Conservation (phyloP, 2,797 vertebrate genomes). For the Tokudaia tokunoshimensis region DNA sequence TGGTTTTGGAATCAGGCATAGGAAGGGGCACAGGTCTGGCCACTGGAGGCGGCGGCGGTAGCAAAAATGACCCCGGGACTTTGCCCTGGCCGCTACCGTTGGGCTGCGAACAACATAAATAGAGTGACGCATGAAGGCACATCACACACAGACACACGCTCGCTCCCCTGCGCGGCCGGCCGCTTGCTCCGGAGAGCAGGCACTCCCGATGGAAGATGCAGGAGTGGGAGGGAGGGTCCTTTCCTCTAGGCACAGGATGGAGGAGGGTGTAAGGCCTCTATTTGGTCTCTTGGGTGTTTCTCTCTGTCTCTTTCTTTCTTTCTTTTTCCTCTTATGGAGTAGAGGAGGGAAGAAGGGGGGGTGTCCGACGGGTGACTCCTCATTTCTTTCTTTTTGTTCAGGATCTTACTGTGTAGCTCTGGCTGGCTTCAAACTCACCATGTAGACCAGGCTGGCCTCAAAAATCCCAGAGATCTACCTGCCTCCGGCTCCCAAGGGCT, state of each 20-base stretch:
- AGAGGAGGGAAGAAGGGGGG: constrained; percentile 62
- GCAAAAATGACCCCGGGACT: constrained; percentile 98
- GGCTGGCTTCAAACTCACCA: constrained; percentile 31
- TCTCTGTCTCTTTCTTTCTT: constrained; percentile 65
- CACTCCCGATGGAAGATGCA: constrained; percentile 78
- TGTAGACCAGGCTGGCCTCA: constrained; percentile 16
- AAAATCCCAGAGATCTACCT: background rate
- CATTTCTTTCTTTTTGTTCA: constrained; percentile 31
- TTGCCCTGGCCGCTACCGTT: constrained; percentile 98
- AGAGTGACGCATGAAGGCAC: constrained; percentile 91
- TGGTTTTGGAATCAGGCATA: constrained; percentile 97
- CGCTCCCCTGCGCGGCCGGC: constrained; percentile 79
- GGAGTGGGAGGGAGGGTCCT: constrained; percentile 59
- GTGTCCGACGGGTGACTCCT: constrained; percentile 66
- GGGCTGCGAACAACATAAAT: constrained; percentile 97
- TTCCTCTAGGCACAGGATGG: constrained; percentile 54
- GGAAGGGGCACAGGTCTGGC: constrained; percentile 98
- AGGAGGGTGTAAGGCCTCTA: constrained; percentile 66
- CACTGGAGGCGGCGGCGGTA: constrained; percentile 97
- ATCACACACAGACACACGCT: constrained; percentile 86
- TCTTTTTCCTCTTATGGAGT: constrained; percentile 67
- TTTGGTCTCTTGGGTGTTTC: constrained; percentile 76
- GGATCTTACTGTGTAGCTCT: constrained; percentile 27
- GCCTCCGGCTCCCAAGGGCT: background rate
- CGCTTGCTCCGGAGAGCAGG: constrained; percentile 65